phyloP scores from a whole-genome alignment of 2,797 vertebrate species.

The Cynodonichthys magdalenae region DNA sequence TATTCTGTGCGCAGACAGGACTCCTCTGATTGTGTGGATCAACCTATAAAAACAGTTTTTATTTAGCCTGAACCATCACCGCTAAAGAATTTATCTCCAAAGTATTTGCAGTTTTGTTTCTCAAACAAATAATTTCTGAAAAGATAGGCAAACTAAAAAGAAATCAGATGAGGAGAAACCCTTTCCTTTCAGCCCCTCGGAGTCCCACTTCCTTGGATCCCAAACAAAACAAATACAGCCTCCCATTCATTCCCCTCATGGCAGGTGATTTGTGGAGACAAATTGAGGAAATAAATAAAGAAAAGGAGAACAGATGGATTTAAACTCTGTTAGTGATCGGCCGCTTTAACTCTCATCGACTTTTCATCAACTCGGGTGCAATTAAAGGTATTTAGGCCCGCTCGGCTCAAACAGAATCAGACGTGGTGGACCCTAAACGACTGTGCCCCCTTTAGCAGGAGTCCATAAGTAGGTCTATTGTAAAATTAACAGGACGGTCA shows the following conservation, averaged over 20 bases:
- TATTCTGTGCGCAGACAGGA: constrained; percentile 39
- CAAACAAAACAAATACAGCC: constrained; percentile 81
- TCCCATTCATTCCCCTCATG: constrained; percentile 73
- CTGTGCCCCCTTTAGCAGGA: constrained; percentile 68
- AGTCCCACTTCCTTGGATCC: constrained; percentile 81
- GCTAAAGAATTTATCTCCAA: too few relatives aligned
- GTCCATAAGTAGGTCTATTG: constrained; percentile 77
- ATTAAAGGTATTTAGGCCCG: constrained; percentile 91
- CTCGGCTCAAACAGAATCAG: constrained; percentile 87
- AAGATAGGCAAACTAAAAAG: neutral
- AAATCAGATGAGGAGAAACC: constrained; percentile 37
- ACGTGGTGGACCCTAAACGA: constrained; percentile 73
- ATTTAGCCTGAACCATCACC: neutral
- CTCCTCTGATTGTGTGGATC: constrained; percentile 24
- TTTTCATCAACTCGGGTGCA: constrained; percentile 91
- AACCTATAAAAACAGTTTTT: constrained; percentile 12
- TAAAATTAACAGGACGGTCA: constrained; percentile 77
- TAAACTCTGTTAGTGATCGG: constrained; percentile 70
- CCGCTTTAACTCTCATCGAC: constrained; percentile 87
- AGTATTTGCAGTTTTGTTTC: too few relatives aligned
- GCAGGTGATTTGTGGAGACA: constrained; percentile 81
- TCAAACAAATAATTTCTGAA: neutral
- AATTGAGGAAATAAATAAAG: constrained; percentile 83
- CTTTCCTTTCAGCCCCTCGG: constrained; percentile 65
- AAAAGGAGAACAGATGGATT: constrained; percentile 77